Evolutionary conservation across 2,113 vertebrate genomes (phyloP).

Genomic region (Sylvia atricapilla): DNA sequence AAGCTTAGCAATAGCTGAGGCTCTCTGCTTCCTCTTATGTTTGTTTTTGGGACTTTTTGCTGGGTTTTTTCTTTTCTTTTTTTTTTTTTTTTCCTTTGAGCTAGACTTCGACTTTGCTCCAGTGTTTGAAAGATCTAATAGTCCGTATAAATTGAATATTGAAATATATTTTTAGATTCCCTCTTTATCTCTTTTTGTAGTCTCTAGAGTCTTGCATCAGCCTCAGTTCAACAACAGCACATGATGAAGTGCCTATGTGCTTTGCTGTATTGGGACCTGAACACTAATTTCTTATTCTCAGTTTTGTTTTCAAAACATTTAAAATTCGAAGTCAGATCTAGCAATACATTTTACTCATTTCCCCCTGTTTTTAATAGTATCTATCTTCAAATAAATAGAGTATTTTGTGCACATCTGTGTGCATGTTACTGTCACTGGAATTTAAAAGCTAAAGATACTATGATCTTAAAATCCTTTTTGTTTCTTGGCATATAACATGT

Average conservation of each 20-base stretch:
- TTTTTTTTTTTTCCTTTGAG: background rate
- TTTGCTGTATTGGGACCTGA: background rate
- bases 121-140: slow-evolving; percentile 13
- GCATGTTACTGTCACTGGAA: background rate
- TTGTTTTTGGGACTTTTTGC: background rate
- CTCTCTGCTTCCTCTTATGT: background rate
- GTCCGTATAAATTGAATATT: background rate
- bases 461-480: background rate
- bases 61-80: background rate
- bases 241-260: background rate
- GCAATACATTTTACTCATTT: background rate
- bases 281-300: background rate
- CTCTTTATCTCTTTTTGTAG: background rate
- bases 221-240: background rate
- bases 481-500: background rate
- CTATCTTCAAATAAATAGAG: background rate
- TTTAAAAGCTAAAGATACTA: background rate
- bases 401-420: background rate
- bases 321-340: background rate
- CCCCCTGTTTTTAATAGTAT: background rate
- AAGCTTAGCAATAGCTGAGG: background rate
- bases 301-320: slow-evolving; percentile 12
- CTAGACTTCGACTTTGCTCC: slow-evolving; percentile 23
- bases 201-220: background rate
- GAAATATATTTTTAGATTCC: background rate